Base-by-base conservation (phyloP, 1,140 invertebrate genomes). In the Chrysomallon squamiferum region DNA sequence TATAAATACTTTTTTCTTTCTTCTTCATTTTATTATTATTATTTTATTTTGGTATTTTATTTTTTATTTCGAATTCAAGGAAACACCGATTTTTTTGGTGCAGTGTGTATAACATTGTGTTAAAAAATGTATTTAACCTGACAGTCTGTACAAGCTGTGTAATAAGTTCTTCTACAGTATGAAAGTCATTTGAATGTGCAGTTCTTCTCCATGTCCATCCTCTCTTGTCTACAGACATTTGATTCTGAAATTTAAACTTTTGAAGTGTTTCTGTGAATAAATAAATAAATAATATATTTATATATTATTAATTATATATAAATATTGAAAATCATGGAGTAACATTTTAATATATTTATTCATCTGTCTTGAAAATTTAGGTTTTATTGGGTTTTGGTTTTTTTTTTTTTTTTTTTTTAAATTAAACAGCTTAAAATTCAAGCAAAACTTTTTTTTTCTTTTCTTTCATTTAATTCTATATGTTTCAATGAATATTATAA, bases 161-260 rank as follows among this genome's bases (percentile, higher is more conserved):
- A 0, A 97, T 83, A 0, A 97, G 83, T 64, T 94, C 89, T 50
- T 90, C 78, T 4, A 90, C 88, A 13, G 88, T 90, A n/a, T 92
- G 81, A 69, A 91, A 92, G 74, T 95, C 92, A 22, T 83, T 72
- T 0, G 95, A 71, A 15, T 85, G 81, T 27, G 93, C 90, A 78
- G 93, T 91, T 74, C 92, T 89, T 15, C 78, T 50, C 60, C 69
- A 80, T 18, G 75, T 77, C 78, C 96, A 98, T 0, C 94, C 95
- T 15, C 87, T 76, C 68, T 87, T 90, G 79, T 98, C 96, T 35
- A 98, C 85, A 0, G 95, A 96, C 88, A 97, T 93, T 9, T 82
- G 85, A 63, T 86, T 87, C 66, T 87, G 86, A 86, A 86, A 87
- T 62, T 87, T 87, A 35, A 81, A 70, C 33, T 70, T 60, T 33